These are phyloP conservation scores for Caenorhabditis sp. DNA, from an alignment of 2,888 invertebrate genomes.

Conservation along the genomic window DNA sequence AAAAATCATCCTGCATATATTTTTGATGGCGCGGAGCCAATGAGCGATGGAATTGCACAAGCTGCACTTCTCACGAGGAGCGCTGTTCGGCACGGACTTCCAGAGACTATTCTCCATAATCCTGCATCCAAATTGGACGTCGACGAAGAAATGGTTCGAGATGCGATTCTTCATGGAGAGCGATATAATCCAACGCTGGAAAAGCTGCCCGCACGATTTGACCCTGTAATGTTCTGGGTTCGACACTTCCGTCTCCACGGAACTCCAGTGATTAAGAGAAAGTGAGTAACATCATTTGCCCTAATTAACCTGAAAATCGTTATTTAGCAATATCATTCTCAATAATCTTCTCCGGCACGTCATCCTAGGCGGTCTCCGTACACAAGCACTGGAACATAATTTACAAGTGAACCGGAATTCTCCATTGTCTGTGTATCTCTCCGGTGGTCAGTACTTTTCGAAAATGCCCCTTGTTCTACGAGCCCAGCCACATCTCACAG, in stretches of 20 bases:
- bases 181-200: conserved; percentile 81
- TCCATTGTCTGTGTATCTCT: conserved; percentile 72
- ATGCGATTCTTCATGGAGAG: conserved; percentile 81
- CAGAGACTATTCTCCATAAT: conserved; percentile 70
- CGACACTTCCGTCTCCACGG: conserved; percentile 77
- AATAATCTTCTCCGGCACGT: conserved; percentile 78
- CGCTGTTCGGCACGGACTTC: conserved; percentile 71
- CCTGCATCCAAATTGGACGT: conserved; percentile 63
- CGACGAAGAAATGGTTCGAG: conserved; percentile 73
- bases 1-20: conserved; percentile 71
- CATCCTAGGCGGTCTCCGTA: conserved; percentile 69
- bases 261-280: conserved; percentile 79
- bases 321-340: conserved; percentile 82
- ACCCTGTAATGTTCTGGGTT: conserved; percentile 82
- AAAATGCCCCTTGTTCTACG: conserved; percentile 78
- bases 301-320: too few species aligned
- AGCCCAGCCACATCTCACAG: conserved; percentile 79
- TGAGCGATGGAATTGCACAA: conserved; percentile 81
- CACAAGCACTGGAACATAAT: conserved; percentile 60
- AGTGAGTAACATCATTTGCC: conserved; percentile 74
- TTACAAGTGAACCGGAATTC: conserved; percentile 72
- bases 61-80: conserved; percentile 78
- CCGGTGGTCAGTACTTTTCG: conserved; percentile 67
- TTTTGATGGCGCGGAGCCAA: conserved; percentile 78
- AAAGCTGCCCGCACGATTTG: conserved; percentile 76